Evolutionary conservation across 2,797 vertebrate species (phyloP).

Genomic region (Microcaecilia unicolor): DNA sequence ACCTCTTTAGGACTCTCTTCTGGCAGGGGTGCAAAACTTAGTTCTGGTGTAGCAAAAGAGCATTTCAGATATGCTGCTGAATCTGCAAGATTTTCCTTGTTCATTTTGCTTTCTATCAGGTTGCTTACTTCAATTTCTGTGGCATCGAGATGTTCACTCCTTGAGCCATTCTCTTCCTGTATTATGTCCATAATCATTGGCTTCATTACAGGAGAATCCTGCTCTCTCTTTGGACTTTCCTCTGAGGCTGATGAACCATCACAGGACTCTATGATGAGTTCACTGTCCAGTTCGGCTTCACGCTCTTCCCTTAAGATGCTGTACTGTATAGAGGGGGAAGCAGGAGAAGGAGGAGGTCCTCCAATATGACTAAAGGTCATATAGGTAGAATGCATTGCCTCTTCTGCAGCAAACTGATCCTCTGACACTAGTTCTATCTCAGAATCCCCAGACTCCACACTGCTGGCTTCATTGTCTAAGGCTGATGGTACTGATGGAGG

Average conservation of each 20-base stretch:
- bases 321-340: constrained; percentile 76
- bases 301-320: constrained; percentile 93
- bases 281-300: constrained; percentile 94
- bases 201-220: constrained; percentile 73
- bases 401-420: constrained; percentile 63
- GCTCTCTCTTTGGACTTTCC: constrained; percentile 92
- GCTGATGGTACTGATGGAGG: constrained; percentile 8
- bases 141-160: constrained; percentile 34
- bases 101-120: constrained; percentile 44
- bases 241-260: constrained; percentile 79
- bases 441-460: constrained; percentile 87
- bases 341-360: constrained; percentile 56
- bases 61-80: constrained; percentile 39
- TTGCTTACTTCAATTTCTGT: constrained; percentile 34
- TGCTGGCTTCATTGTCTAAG: constrained; percentile 74
- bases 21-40: constrained; percentile 38
- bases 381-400: constrained; percentile 59
- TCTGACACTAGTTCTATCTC: constrained; percentile 93
- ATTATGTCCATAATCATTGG: constrained; percentile 54
- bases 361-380: constrained; percentile 67
- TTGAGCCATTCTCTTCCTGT: constrained; percentile 48
- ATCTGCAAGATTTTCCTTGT: constrained; percentile 40
- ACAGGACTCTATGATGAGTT: constrained; percentile 89
- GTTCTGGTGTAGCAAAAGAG: constrained; percentile 49
- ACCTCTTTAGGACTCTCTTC: constrained; percentile 36